Evolutionary conservation across 2,888 invertebrate species (phyloP).

Genomic region (Papilio demoleus): DNA sequence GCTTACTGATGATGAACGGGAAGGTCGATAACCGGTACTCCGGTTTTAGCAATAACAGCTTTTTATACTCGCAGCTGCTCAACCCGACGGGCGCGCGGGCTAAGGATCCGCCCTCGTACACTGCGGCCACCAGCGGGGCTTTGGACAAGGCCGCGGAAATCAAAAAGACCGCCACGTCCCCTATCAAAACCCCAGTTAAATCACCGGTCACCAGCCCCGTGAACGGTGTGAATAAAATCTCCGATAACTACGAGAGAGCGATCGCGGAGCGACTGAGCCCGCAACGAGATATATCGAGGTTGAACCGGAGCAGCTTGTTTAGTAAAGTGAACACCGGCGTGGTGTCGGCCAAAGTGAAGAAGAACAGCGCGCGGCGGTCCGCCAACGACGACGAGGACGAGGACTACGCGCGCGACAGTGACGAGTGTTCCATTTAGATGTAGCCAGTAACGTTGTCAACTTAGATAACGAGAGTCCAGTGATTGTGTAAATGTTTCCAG

Average conservation of each 20-base stretch:
- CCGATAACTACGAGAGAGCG: slow-evolving; percentile 78
- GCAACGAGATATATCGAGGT: slow-evolving; percentile 64
- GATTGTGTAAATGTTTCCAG: slow-evolving; percentile 48
- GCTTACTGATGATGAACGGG: slow-evolving; percentile 78
- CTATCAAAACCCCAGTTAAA: slow-evolving; percentile 53
- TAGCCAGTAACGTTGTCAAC: slow-evolving; percentile 37
- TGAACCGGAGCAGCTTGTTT: slow-evolving; percentile 72
- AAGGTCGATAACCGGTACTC: slow-evolving; percentile 74
- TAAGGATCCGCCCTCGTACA: slow-evolving; percentile 74
- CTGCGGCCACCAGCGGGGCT: slow-evolving; percentile 65
- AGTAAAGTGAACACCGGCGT: slow-evolving; percentile 77
- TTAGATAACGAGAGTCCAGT: slow-evolving; percentile 45
- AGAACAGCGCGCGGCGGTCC: slow-evolving; percentile 53
- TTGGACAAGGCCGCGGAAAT: slow-evolving; percentile 58
- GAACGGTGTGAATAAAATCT: slow-evolving; percentile 77
- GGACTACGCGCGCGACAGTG: slow-evolving; percentile 83
- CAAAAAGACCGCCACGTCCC: slow-evolving; percentile 58
- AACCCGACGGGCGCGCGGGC: slow-evolving; percentile 64
- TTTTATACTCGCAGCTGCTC: slow-evolving; percentile 74
- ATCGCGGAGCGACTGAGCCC: slow-evolving; percentile 75
- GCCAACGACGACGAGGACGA: slow-evolving; percentile 74
- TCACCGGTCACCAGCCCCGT: slow-evolving; percentile 70
- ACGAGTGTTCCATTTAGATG: slow-evolving; percentile 85
- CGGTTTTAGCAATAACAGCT: slow-evolving; percentile 75
- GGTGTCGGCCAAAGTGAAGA: slow-evolving; percentile 69